phyloP scores from a whole-genome alignment of 2,797 vertebrate genomes.

The Ctenopoma multispine region DNA sequence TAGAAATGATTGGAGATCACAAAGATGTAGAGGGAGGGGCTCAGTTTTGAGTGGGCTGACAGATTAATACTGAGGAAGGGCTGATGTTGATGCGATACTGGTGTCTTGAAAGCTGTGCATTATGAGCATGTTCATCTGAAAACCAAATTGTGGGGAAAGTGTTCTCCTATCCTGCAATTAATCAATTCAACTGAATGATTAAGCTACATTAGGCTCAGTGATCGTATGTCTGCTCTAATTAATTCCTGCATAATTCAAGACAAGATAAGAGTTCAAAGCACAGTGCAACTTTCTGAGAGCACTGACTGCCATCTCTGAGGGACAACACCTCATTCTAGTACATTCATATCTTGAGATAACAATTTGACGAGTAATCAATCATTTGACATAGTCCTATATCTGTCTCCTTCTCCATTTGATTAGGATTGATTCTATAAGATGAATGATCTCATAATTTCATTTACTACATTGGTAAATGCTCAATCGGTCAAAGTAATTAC shows the following conservation, averaged over 20 bases:
- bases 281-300: conserved; percentile 20
- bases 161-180: conserved; percentile 53
- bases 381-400: neutral
- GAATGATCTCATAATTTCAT: neutral
- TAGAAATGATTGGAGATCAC: conserved; percentile 23
- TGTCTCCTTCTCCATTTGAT: conserved; percentile 8
- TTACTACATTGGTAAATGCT: conserved; percentile 6
- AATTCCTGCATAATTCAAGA: conserved; percentile 61
- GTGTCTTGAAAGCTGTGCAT: conserved; percentile 32
- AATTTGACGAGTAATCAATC: conserved; percentile 11
- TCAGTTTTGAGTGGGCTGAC: neutral
- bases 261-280: conserved; percentile 21
- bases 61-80: conserved; percentile 10
- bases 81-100: neutral
- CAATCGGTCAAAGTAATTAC: conserved; percentile 23
- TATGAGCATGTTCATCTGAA: conserved; percentile 40
- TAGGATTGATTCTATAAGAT: conserved; percentile 4
- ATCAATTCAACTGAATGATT: conserved; percentile 68
- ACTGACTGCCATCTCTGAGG: neutral
- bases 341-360: neutral
- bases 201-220: conserved; percentile 62
- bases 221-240: conserved; percentile 54
- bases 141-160: conserved; percentile 41
- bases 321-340: neutral
- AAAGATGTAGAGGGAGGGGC: neutral